phyloP scores from a whole-genome alignment of 2,888 invertebrate species.

The Drosophila phalerata region DNA sequence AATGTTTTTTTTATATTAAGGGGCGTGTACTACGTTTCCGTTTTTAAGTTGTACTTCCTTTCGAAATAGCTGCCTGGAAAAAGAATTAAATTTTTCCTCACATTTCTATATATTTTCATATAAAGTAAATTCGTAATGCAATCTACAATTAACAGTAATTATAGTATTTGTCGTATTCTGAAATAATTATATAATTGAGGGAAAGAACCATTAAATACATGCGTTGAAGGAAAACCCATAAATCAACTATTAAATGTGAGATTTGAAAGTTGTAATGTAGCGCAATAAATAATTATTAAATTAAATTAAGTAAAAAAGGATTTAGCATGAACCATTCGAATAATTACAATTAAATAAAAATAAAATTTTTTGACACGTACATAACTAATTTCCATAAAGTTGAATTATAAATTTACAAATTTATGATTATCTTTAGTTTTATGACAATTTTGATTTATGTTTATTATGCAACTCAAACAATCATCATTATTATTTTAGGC shows the following conservation, averaged over 20 bases:
- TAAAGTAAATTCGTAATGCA: not conserved
- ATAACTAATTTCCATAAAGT: not conserved
- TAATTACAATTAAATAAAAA: too few species aligned
- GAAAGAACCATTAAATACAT: not conserved
- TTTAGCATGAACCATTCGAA: too few species aligned
- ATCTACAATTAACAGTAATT: constrained; percentile 6
- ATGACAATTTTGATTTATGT: too few species aligned
- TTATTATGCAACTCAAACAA: too few species aligned
- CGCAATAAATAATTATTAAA: not conserved
- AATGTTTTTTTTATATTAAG: not conserved
- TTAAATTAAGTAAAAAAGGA: not conserved
- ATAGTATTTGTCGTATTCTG: not conserved
- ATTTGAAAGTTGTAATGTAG: too few species aligned
- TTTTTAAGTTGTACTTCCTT: not conserved
- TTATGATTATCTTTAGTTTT: too few species aligned
- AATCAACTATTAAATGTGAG: not conserved
- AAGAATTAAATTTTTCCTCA: not conserved
- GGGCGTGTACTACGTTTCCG: constrained; percentile 4
- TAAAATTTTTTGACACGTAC: not conserved
- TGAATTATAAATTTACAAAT: too few species aligned
- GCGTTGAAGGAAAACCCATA: not conserved
- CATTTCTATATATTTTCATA: not conserved
- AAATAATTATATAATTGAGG: constrained; percentile 2
- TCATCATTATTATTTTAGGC: too few species aligned
- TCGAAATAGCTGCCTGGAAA: not conserved